phyloP scores from a whole-genome alignment of 2,797 vertebrate genomes.

The Anableps anableps region DNA sequence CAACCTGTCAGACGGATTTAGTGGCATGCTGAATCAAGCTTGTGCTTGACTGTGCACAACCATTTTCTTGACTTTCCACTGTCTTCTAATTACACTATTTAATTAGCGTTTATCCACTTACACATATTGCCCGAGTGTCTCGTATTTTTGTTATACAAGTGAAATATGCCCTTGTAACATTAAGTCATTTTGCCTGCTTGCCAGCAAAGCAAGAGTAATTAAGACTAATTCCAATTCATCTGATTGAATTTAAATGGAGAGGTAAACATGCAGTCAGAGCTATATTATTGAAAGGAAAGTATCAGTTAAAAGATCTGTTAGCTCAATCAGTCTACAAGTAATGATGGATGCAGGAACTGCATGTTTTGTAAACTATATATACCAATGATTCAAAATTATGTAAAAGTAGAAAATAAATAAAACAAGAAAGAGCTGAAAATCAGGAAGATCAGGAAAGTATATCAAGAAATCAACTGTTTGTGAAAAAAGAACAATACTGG shows the following conservation, averaged over 20 bases:
- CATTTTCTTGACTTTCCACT: slow-evolving; percentile 59
- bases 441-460: slow-evolving; percentile 4
- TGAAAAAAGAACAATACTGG: slow-evolving; percentile 22
- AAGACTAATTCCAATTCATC: slow-evolving; percentile 62
- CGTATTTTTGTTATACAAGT: slow-evolving; percentile 62
- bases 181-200: slow-evolving; percentile 59
- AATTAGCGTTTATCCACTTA: slow-evolving; percentile 75
- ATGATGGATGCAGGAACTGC: not conserved
- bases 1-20: slow-evolving; percentile 36
- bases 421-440: slow-evolving; percentile 12
- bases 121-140: slow-evolving; percentile 61
- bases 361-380: slow-evolving; percentile 1
- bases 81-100: slow-evolving; percentile 74
- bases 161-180: slow-evolving; percentile 64
- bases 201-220: slow-evolving; percentile 64
- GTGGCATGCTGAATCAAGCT: slow-evolving; percentile 48
- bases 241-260: slow-evolving; percentile 66
- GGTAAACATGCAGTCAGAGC: slow-evolving; percentile 61
- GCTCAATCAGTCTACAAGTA: not conserved
- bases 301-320: not conserved
- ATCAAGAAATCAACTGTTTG: slow-evolving; percentile 43
- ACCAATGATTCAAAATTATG: not conserved
- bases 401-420: not conserved
- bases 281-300: not conserved
- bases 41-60: slow-evolving; percentile 69